Evolutionary conservation across 64 coral and sea anemone species (phyloP).

Genomic region (Anthopleura sola): DNA sequence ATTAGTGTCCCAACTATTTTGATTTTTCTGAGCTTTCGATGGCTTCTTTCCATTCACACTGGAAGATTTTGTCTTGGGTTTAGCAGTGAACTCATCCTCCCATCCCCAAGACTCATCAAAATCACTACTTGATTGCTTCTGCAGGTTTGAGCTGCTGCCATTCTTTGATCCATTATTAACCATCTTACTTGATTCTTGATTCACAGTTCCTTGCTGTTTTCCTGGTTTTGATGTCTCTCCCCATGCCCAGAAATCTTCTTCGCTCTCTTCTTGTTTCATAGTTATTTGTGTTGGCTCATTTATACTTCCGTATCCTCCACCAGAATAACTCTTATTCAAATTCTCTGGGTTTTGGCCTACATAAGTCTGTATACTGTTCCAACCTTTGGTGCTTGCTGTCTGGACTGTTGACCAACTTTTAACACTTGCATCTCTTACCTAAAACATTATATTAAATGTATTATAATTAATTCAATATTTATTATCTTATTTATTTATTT

Average conservation of each 20-base stretch:
- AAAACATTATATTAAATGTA: background rate
- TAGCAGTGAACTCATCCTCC: slow-evolving; percentile 28
- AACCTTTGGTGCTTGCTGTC: slow-evolving; percentile 71
- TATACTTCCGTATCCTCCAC: slow-evolving; percentile 65
- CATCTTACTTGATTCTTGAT: slow-evolving; percentile 8
- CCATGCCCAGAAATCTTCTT: slow-evolving; percentile 61
- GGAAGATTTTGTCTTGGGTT: slow-evolving; percentile 8
- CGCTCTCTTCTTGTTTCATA: slow-evolving; percentile 22
- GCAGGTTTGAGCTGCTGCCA: background rate
- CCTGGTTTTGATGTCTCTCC: slow-evolving; percentile 28
- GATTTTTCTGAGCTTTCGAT: slow-evolving; percentile 3
- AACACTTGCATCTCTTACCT: slow-evolving; percentile 55
- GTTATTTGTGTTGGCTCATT: slow-evolving; percentile 32
- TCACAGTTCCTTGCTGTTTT: slow-evolving; percentile 8
- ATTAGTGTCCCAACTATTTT: slow-evolving; percentile 20
- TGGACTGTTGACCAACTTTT: slow-evolving; percentile 67
- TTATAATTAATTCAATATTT: background rate
- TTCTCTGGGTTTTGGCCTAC: slow-evolving; percentile 67
- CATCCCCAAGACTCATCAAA: slow-evolving; percentile 74
- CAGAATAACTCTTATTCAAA: slow-evolving; percentile 31
- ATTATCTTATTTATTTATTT: no score
- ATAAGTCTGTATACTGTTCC: slow-evolving; percentile 74
- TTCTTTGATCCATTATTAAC: background rate
- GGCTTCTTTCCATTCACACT: slow-evolving; percentile 27
- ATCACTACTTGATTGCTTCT: slow-evolving; percentile 19